Conservation (phyloP, 23 tunicate genomes). For the Ascidia mentula region DNA sequence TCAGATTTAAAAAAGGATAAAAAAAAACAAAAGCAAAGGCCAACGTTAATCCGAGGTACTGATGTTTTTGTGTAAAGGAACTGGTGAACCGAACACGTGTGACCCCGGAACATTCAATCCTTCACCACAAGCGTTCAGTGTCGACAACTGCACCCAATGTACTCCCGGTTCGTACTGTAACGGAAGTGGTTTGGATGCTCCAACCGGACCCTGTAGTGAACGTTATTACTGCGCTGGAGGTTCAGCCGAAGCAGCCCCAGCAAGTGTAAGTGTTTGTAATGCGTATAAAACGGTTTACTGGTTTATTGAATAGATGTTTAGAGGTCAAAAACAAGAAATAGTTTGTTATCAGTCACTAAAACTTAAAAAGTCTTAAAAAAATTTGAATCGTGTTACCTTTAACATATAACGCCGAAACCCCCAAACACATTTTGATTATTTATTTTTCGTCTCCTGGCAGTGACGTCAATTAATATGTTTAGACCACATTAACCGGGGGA, state of each 20-base stretch:
- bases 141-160: constrained; percentile 57
- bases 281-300: no score
- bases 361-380: no score
- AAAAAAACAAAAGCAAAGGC: no score
- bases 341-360: no score
- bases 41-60: no score
- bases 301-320: no score
- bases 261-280: constrained; percentile 40
- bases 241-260: constrained; percentile 32
- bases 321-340: no score
- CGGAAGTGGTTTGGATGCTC: constrained; percentile 56
- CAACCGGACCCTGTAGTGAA: constrained; percentile 60
- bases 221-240: constrained; percentile 81
- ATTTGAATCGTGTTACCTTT: no score
- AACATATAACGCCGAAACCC: no score
- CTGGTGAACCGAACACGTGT: constrained; percentile 81
- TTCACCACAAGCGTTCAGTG: constrained; percentile 6
- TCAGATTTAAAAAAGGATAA: no score
- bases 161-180: constrained; percentile 72
- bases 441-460: no score
- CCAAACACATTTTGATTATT: no score
- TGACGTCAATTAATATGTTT: background rate
- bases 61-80: constrained; percentile 11
- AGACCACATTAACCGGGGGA: constrained; percentile 65
- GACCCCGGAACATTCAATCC: constrained; percentile 72